Base-by-base conservation (phyloP, 37 sponge, comb jelly and placozoan genomes). In the Hormiphora californensis region DNA sequence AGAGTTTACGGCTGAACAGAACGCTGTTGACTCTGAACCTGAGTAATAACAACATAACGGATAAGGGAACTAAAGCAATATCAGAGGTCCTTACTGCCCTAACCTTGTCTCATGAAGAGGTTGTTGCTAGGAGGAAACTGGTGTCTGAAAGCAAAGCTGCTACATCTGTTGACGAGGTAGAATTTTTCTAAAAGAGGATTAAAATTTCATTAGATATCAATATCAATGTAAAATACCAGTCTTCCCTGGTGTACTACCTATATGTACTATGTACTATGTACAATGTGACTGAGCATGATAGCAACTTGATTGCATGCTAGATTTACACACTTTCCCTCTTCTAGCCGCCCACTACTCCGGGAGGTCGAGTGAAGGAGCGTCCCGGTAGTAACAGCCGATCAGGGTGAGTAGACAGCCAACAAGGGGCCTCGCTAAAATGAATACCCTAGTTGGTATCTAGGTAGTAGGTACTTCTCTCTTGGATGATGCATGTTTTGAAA, bases 381-480 rank as follows among this genome's bases (percentile, higher is more conserved):
- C 81, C 81, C 35, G 81, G 81, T 1, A 73, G 81, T 28, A 73
- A 73, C 81, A 73, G 81, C 43, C 8, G 81, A 73, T 43, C 81
- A 15, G 81, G 81, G 81, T 73, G 23, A 73, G 81, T 39, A 19
- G n/a, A n/a, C n/a, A n/a, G n/a, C n/a, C n/a, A n/a, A n/a, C n/a
- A n/a, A n/a, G n/a, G n/a, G n/a, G n/a, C n/a, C n/a, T n/a, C n/a
- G 9, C 81, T n/a, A 23, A 5, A 28, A 57, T 49, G 15, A 49
- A 49, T 17, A 49, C 9, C 53, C 9, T 15, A 49, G 9, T 15
- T 49, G 9, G 12, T 49, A 17, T 49, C 15, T 49, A 49, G 15
- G 53, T 49, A 49, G 15, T 15, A 49, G 12, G 15, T 49, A 49
- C n/a, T n/a, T n/a, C n/a, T n/a, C n/a, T n/a, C n/a, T n/a, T n/a